Percentiles rank a stretch among this genome's conserved stretches.
These are phyloP conservation scores for Musca domestica DNA, from an alignment of 1,140 invertebrate species.

Conservation along the genomic window DNA sequence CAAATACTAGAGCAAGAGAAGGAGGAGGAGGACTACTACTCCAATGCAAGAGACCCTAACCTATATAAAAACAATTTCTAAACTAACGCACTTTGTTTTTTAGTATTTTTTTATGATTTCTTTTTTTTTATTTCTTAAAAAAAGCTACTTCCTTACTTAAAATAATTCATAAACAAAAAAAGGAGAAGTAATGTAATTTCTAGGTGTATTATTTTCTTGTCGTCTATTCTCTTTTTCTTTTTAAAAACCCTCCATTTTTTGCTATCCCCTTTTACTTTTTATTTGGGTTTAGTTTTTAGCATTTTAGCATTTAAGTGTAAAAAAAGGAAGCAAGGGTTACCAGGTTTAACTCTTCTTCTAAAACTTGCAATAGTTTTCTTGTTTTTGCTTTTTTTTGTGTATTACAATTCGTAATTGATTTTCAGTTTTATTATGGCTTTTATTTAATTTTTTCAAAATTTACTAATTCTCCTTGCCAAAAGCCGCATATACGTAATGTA, in stretches of 20 bases:
- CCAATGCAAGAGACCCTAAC: too few relatives aligned
- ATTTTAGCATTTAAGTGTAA: slow-evolving; percentile 10
- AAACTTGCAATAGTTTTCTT: slow-evolving; percentile 14
- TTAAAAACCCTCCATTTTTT: neutral
- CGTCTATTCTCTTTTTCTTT: neutral
- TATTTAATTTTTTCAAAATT: too few relatives aligned
- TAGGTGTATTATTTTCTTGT: slow-evolving; percentile 15
- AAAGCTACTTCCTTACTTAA: too few relatives aligned
- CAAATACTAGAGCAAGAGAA: slow-evolving; percentile 9
- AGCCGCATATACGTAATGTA: slow-evolving; percentile 14
- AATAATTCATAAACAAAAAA: too few relatives aligned
- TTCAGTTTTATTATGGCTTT: too few relatives aligned
- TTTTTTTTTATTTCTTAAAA: too few relatives aligned
- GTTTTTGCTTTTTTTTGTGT: slow-evolving; percentile 8
- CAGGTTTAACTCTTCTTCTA: neutral
- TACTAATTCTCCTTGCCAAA: neutral
- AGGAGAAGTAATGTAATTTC: too few relatives aligned
- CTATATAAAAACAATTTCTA: neutral
- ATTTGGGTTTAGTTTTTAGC: neutral
- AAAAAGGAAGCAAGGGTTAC: neutral
- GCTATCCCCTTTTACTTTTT: neutral
- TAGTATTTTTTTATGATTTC: slow-evolving; percentile 20
- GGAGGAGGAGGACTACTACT: neutral
- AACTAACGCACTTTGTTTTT: slow-evolving; percentile 16
- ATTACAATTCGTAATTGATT: neutral